Evolutionary conservation across 1,140 invertebrate species (phyloP).

Genomic region (Lordiphosa clarofinis): DNA sequence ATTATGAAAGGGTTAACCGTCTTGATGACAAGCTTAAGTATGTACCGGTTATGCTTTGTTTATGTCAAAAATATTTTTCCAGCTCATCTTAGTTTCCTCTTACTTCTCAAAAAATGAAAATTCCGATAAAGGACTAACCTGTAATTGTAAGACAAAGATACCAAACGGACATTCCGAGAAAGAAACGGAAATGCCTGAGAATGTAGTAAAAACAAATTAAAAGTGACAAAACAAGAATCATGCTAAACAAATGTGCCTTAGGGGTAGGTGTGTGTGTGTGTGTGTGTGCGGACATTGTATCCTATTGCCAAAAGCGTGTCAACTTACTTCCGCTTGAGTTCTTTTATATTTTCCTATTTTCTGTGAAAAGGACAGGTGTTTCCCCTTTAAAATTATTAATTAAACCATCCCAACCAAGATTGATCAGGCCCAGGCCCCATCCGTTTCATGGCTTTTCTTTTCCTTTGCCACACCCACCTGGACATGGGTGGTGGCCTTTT

Average conservation of each 20-base stretch:
- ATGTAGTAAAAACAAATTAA: constrained; percentile 56
- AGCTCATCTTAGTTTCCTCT: too few relatives aligned
- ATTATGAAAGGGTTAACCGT: too few relatives aligned
- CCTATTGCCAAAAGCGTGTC: constrained; percentile 52
- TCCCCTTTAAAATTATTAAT: neutral
- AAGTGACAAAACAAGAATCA: constrained; percentile 28
- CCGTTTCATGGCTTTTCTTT: constrained; percentile 39
- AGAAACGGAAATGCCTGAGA: constrained; percentile 49
- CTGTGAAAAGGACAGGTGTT: constrained; percentile 8
- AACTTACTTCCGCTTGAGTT: constrained; percentile 50
- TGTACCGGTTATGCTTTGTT: too few relatives aligned
- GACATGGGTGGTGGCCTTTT: constrained; percentile 26
- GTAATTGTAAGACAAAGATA: neutral
- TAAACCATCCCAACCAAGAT: constrained; percentile 30
- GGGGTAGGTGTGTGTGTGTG: constrained; percentile 9
- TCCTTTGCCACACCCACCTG: constrained; percentile 59
- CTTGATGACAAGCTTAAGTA: too few relatives aligned
- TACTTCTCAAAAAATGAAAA: too few relatives aligned
- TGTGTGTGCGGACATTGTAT: too few relatives aligned
- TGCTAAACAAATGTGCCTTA: constrained; percentile 20
- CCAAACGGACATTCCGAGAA: constrained; percentile 8
- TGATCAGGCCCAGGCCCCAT: constrained; percentile 63
- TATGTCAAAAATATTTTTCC: too few relatives aligned
- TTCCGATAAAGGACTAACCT: too few relatives aligned
- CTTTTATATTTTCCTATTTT: neutral